Evolutionary conservation across 2,888 invertebrate species (phyloP), one percentile per base, ranked within the genome.

Genomic region (Idaea dimidiata): DNA sequence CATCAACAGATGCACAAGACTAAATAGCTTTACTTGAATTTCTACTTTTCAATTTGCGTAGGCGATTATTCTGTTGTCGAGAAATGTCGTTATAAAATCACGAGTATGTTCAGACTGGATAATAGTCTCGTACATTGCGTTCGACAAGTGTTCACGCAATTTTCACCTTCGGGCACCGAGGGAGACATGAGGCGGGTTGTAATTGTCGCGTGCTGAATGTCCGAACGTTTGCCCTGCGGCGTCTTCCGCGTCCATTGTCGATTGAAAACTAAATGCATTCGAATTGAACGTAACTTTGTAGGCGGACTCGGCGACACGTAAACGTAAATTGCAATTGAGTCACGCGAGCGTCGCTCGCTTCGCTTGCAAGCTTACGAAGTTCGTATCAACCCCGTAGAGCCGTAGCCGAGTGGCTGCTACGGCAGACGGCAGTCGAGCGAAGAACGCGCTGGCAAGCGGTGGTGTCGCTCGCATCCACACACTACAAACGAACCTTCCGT

Each of bases 331-430:
- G 69, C 69, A 68, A 70, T 68, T 83, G 80, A 82, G 75, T 82
- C 81, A 82, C 74, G 74, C 74, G 82, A 63, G 58, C 57, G 33
- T 54, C 56, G 55, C 57, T 54, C 58, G 58, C n/a, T n/a, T n/a
- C n/a, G 58, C 17, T 16, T 73, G 73, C 74, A 84, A 90, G 89
- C 89, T 90, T 90, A 82, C 77, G 82, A 80, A 74, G 73, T 71
- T 70, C 16, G 65, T 62, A 76, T 75, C 81, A 87, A 82, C 86
- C 87, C 83, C 87, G 89, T 88, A 89, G 56, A 56, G 87, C 87
- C 72, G 71, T 68, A 75, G 83, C 86, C 84, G 82, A 72, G 71
- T 68, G 75, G 83, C 86, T 84, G 82, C 84, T 81, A 70, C 60
- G 67, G 69, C 77, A 33, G 64, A 63, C 66, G 66, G 54, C 71